These are phyloP conservation scores for Oscheius myriophilus DNA, from an alignment of 2,888 invertebrate genomes.

Conservation along the genomic window DNA sequence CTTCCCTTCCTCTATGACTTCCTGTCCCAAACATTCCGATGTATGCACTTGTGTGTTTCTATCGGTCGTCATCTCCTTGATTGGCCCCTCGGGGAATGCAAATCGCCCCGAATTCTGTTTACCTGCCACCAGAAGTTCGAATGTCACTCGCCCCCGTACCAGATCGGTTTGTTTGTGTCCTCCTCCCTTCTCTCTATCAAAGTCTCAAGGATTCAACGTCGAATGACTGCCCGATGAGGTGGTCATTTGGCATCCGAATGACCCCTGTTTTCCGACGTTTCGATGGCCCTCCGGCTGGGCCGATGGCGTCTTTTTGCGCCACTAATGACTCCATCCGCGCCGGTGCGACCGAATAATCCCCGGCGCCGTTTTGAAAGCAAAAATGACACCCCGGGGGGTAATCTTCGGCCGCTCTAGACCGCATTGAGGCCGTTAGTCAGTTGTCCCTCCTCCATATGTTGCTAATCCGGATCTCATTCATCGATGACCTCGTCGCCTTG, in stretches of 20 bases:
- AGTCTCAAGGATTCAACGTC: neutral
- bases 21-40: no score
- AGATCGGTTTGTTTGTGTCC: constrained; percentile 14
- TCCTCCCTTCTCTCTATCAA: neutral
- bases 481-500: no score
- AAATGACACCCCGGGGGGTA: no score
- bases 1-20: neutral
- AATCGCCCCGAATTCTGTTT: constrained; percentile 13
- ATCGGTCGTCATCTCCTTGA: constrained; percentile 9
- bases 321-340: constrained; percentile 21
- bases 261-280: constrained; percentile 15
- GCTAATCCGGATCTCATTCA: no score
- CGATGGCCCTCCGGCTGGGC: constrained; percentile 11
- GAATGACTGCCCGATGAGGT: constrained; percentile 18
- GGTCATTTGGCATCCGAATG: constrained; percentile 11
- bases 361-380: no score
- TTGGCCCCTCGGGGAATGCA: constrained; percentile 23
- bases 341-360: neutral
- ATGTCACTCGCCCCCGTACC: no score
- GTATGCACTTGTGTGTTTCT: no score
- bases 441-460: no score
- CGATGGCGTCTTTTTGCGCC: constrained; percentile 17
- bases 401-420: no score
- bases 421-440: no score
- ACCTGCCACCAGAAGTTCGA: neutral